A percentile compares a stretch with the other conserved stretches of the same genome.
These are phyloP conservation scores for Holcopasites calliopsidis DNA, from an alignment of 1,140 invertebrate genomes.

Conservation along the genomic window DNA sequence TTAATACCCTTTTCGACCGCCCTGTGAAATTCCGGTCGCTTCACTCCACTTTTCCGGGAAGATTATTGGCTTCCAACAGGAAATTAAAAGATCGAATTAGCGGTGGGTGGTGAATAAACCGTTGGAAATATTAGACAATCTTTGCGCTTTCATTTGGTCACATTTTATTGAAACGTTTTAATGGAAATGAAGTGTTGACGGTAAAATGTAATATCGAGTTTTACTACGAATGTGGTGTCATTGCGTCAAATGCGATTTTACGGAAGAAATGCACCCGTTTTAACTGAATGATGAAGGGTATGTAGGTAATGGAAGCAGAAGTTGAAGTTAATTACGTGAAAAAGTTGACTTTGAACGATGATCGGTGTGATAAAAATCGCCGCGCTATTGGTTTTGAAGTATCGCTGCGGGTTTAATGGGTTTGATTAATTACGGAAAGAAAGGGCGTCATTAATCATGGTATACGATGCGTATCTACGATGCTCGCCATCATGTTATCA, in stretches of 20 bases:
- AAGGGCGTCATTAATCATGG: conserved; percentile 23
- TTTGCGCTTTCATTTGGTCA: too few species aligned
- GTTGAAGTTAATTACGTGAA: conserved; percentile 17
- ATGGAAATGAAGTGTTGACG: too few species aligned
- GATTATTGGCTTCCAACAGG: neutral
- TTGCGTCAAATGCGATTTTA: neutral
- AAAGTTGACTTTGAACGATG: conserved; percentile 23
- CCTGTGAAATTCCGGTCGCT: conserved; percentile 18
- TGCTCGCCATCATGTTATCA: neutral
- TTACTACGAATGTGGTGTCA: too few species aligned
- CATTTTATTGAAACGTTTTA: too few species aligned
- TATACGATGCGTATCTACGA: neutral
- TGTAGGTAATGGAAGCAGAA: neutral
- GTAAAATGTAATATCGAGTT: neutral
- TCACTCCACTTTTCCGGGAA: conserved; percentile 8
- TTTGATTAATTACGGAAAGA: conserved; percentile 24
- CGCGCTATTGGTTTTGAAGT: conserved; percentile 19
- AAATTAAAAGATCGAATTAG: neutral
- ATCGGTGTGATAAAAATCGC: conserved; percentile 3
- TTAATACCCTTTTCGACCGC: conserved; percentile 50
- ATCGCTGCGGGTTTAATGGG: conserved; percentile 15
- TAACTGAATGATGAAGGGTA: neutral
- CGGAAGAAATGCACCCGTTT: neutral
- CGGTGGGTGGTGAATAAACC: too few species aligned
- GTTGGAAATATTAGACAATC: too few species aligned